Percentiles rank a stretch among this genome's conserved stretches.
Conservation (phyloP, 2,888 invertebrate species). For the Nomada hirtipes region DNA sequence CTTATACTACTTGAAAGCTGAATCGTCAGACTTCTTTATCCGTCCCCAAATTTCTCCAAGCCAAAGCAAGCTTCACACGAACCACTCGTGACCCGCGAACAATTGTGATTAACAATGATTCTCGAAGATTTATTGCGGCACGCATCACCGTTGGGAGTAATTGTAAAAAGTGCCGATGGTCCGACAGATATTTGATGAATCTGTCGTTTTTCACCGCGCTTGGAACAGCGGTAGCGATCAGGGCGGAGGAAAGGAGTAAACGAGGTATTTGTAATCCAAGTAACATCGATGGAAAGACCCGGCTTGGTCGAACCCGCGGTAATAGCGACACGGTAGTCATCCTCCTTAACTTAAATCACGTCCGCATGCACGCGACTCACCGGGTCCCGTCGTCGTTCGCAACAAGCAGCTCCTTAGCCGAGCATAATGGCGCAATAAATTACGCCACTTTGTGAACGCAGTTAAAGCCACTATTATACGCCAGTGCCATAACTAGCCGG, state of each 20-base stretch:
- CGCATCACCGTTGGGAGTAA: neutral
- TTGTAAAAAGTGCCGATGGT: neutral
- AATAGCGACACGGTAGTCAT: slow-evolving; percentile 71
- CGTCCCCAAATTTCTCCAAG: neutral
- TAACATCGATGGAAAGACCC: slow-evolving; percentile 58
- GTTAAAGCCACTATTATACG: slow-evolving; percentile 72
- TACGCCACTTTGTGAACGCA: slow-evolving; percentile 72
- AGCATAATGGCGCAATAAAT: slow-evolving; percentile 75
- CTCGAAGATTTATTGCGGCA: neutral
- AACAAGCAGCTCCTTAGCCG: slow-evolving; percentile 73
- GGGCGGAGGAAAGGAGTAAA: slow-evolving; percentile 53
- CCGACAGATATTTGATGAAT: slow-evolving; percentile 30
- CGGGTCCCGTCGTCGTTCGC: slow-evolving; percentile 57
- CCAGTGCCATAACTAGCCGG: slow-evolving; percentile 69
- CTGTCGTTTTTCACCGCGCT: neutral
- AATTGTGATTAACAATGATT: neutral
- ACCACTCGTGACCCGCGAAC: neutral
- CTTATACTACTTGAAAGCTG: neutral
- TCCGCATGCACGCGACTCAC: slow-evolving; percentile 68
- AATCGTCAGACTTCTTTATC: neutral
- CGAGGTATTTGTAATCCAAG: slow-evolving; percentile 60
- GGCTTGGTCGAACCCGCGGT: slow-evolving; percentile 54
- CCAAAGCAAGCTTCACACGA: neutral
- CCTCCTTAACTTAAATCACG: slow-evolving; percentile 70
- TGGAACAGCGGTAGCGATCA: neutral